Conservation (phyloP, 2,888 invertebrate species). For the Cantharis flavilabris region DNA sequence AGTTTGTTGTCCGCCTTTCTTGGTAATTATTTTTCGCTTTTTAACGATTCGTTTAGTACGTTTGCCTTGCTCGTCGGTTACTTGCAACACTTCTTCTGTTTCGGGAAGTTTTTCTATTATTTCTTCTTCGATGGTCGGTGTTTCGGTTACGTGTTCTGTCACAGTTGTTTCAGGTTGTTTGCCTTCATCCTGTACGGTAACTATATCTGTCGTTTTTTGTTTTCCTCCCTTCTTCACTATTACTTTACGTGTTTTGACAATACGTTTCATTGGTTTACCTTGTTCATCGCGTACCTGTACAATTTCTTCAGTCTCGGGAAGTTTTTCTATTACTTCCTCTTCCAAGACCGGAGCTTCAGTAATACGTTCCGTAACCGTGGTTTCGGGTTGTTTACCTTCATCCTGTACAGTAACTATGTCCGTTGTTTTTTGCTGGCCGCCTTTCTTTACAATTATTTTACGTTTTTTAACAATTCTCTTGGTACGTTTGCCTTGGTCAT, state of each 20-base stretch:
- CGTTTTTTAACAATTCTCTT: slow-evolving; percentile 14
- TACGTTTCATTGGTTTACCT: slow-evolving; percentile 28
- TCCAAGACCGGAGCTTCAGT: slow-evolving; percentile 31
- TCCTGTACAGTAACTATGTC: slow-evolving; percentile 45
- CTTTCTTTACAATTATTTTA: slow-evolving; percentile 21
- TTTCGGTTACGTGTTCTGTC: too few species aligned
- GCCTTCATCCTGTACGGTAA: slow-evolving; percentile 47
- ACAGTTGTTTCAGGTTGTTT: slow-evolving; percentile 1
- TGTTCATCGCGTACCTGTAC: slow-evolving; percentile 25
- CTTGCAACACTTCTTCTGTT: slow-evolving; percentile 39
- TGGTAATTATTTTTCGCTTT: slow-evolving; percentile 43
- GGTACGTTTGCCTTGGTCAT: slow-evolving; percentile 28
- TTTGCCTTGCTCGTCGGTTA: slow-evolving; percentile 36
- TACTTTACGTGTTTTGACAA: slow-evolving; percentile 46
- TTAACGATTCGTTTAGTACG: slow-evolving; percentile 41
- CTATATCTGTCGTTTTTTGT: slow-evolving; percentile 50
- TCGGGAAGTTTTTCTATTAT: slow-evolving; percentile 47
- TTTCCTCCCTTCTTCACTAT: slow-evolving; percentile 42
- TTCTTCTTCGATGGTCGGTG: neutral
- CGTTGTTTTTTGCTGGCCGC: slow-evolving; percentile 45
- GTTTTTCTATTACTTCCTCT: slow-evolving; percentile 45
- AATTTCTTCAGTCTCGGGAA: slow-evolving; percentile 38
- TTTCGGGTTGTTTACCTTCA: slow-evolving; percentile 48
- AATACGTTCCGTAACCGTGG: slow-evolving; percentile 46
- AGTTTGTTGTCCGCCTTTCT: slow-evolving; percentile 45